phyloP scores from a whole-genome alignment of 2,888 invertebrate species.

The Pocota personata region DNA sequence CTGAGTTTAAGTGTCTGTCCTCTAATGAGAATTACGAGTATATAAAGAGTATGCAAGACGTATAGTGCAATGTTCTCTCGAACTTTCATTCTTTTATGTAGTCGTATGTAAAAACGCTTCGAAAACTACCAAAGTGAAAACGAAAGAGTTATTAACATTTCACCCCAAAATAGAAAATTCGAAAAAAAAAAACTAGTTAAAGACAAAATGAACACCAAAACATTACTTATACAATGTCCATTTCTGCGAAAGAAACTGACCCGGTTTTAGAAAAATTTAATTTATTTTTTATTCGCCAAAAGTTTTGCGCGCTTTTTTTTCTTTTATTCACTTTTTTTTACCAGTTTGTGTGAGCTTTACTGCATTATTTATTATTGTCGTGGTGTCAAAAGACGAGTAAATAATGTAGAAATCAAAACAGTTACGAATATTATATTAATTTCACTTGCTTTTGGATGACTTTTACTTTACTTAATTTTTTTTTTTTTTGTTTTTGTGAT shows the following conservation, averaged over 20 bases:
- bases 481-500: background rate
- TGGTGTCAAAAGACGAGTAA: slow-evolving; percentile 13
- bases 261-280: slow-evolving; percentile 1
- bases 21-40: no score
- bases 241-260: background rate
- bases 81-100: no score
- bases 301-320: background rate
- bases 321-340: background rate
- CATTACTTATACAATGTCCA: background rate
- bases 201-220: background rate
- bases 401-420: background rate
- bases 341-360: background rate
- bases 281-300: background rate
- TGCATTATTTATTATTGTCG: background rate
- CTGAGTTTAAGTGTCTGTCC: no score
- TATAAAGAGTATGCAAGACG: no score
- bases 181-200: background rate
- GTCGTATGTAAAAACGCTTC: no score
- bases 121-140: background rate
- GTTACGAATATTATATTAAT: background rate
- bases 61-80: no score
- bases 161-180: slow-evolving; percentile 5
- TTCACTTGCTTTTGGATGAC: background rate
- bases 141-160: background rate
- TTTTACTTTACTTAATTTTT: background rate